phyloP scores from a whole-genome alignment of 2,888 invertebrate genomes.

The Myopa testacea region DNA sequence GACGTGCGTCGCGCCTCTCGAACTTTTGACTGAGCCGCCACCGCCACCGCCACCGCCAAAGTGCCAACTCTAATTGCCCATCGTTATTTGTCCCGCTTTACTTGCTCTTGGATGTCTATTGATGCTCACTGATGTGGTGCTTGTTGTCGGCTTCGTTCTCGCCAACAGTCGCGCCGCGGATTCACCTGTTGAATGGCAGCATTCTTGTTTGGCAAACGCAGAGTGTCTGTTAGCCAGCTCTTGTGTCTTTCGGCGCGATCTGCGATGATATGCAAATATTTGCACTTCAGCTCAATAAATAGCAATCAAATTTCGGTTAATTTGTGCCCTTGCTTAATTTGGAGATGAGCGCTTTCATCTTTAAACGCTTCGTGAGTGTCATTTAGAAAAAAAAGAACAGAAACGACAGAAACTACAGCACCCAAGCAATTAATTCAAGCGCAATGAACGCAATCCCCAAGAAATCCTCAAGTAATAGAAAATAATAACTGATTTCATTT shows the following conservation, averaged over 20 bases:
- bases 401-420: no score
- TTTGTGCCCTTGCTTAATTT: conserved; percentile 27
- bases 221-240: background rate
- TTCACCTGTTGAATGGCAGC: background rate
- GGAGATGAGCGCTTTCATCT: background rate
- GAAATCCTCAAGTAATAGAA: no score
- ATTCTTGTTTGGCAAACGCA: background rate
- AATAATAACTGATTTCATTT: no score
- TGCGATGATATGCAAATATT: conserved; percentile 21
- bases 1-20: background rate
- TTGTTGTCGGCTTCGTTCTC: background rate
- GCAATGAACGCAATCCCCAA: no score
- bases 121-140: background rate
- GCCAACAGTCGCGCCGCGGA: background rate
- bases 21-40: background rate
- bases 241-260: background rate
- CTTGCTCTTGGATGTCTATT: background rate
- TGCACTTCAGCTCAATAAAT: conserved; percentile 58
- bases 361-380: background rate
- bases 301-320: conserved; percentile 63
- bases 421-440: no score
- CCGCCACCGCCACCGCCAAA: conserved; percentile 48
- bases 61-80: conserved; percentile 65
- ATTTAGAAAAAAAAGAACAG: no score
- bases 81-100: conserved; percentile 44